phyloP scores from a whole-genome alignment of 2,797 vertebrate genomes.

The Mycteria americana region DNA sequence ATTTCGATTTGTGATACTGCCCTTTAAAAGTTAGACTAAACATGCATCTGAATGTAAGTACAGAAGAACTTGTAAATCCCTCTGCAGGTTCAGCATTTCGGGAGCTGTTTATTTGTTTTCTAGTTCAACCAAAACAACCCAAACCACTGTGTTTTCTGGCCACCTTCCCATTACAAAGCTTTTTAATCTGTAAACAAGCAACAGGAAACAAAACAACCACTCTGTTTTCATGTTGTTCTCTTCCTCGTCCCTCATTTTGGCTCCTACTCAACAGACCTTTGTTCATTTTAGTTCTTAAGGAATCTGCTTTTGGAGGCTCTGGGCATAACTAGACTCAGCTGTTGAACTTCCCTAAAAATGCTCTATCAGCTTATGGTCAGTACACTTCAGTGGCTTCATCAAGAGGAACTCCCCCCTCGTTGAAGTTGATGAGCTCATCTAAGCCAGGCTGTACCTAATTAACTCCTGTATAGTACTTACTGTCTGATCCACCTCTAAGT shows the following conservation, averaged over 20 bases:
- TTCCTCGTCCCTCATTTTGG: neutral
- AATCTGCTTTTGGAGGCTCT: neutral
- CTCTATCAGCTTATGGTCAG: neutral
- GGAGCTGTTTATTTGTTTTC: neutral
- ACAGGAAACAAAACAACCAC: neutral
- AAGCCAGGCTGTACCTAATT: neutral
- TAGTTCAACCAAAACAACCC: neutral
- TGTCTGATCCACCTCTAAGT: neutral
- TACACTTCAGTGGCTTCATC: neutral
- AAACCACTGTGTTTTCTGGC: neutral
- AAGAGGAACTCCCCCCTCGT: neutral
- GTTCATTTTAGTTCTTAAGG: neutral
- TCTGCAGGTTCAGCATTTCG: neutral
- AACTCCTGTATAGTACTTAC: neutral
- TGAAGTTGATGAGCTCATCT: neutral
- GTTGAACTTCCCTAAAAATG: neutral
- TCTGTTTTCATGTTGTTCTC: neutral
- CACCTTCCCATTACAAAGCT: neutral
- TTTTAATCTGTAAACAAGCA: neutral
- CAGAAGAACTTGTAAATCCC: neutral
- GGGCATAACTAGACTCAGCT: neutral
- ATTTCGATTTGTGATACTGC: neutral
- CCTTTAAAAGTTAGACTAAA: neutral
- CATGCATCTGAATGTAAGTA: neutral
- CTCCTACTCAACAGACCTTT: neutral